Evolutionary conservation across 2,797 vertebrate species (phyloP).

Genomic region (Molossus molossus): DNA sequence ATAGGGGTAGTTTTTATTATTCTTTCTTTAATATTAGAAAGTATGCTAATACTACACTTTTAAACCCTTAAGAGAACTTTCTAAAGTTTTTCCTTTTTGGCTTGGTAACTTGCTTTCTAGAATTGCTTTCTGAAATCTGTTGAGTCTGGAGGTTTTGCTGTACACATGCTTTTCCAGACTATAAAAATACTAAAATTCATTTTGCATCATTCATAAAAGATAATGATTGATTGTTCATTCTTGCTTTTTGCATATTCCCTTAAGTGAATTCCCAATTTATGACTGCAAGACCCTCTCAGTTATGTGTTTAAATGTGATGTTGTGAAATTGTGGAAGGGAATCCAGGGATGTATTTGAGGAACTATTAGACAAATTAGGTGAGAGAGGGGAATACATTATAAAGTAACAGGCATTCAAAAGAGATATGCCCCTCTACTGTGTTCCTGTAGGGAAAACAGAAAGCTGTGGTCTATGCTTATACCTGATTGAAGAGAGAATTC

Average conservation of each 20-base stretch:
- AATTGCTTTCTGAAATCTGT: constrained; percentile 61
- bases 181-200: constrained; percentile 71
- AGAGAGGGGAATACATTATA: not conserved
- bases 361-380: constrained; percentile 37
- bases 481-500: constrained; percentile 72
- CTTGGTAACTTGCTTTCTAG: constrained; percentile 45
- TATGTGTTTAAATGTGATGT: constrained; percentile 42
- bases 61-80: constrained; percentile 21
- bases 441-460: constrained; percentile 62
- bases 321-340: constrained; percentile 61
- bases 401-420: constrained; percentile 3
- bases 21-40: constrained; percentile 61
- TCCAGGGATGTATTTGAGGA: constrained; percentile 26
- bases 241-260: constrained; percentile 52
- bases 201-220: constrained; percentile 58
- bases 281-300: constrained; percentile 5
- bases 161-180: not conserved
- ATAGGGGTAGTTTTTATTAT: constrained; percentile 53
- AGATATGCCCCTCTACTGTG: not conserved
- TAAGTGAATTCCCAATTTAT: constrained; percentile 19
- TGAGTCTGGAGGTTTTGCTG: constrained; percentile 52
- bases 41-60: constrained; percentile 48
- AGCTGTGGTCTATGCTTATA: constrained; percentile 32
- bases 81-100: constrained; percentile 49
- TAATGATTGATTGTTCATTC: not conserved